These are phyloP conservation scores for Brachypteracias leptosomus DNA, from an alignment of 2,113 vertebrate genomes.

Conservation along the genomic window DNA sequence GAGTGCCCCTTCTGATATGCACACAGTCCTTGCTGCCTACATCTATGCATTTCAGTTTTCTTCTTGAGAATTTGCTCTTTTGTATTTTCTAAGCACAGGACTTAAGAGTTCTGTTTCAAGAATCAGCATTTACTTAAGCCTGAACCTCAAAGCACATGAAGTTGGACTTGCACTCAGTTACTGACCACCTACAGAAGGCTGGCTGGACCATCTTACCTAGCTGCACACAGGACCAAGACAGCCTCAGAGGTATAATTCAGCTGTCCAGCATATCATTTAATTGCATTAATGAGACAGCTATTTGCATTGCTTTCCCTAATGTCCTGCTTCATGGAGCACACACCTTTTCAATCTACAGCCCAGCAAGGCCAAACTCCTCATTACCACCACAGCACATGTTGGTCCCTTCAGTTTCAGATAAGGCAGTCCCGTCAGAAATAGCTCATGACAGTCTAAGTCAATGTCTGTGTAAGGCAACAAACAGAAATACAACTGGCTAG, in stretches of 20 bases:
- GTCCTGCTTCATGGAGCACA: background rate
- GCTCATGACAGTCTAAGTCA: background rate
- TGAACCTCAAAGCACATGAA: background rate
- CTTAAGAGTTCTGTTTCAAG: background rate
- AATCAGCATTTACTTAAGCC: background rate
- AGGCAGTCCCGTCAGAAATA: background rate
- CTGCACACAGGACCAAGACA: background rate
- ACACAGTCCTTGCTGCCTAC: background rate
- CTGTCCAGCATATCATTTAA: background rate
- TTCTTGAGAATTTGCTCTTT: background rate
- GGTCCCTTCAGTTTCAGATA: background rate
- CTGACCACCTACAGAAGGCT: background rate
- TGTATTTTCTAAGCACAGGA: background rate
- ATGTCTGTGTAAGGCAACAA: background rate
- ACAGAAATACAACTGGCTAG: background rate
- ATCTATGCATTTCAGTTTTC: background rate
- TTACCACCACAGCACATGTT: background rate
- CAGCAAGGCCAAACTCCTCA: background rate
- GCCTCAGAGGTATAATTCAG: background rate
- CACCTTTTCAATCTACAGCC: background rate
- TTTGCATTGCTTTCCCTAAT: background rate
- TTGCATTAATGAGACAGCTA: background rate
- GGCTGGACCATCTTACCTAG: background rate
- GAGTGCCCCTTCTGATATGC: rapidly evolving
- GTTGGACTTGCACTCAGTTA: background rate